A percentile compares a stretch with the other conserved stretches of the same genome.
Evolutionary conservation across 2,888 invertebrate genomes (phyloP).

Genomic region (Nomada ruficornis): DNA sequence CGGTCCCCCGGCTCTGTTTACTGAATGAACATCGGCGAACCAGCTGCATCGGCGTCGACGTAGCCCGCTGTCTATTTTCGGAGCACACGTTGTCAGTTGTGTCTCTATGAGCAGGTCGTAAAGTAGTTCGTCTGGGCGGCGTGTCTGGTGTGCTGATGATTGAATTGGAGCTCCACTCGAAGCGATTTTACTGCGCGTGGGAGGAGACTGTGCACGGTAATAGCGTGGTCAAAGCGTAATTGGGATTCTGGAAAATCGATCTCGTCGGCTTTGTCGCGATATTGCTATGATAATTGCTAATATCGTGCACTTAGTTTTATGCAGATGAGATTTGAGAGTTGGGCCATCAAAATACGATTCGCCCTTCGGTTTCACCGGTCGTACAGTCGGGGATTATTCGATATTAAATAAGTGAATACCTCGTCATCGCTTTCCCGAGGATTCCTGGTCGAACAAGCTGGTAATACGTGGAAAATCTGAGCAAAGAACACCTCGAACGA

Average conservation of each 20-base stretch:
- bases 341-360: too few relatives aligned
- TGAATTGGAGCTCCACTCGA: slow-evolving; percentile 53
- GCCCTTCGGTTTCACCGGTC: too few relatives aligned
- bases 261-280: slow-evolving; percentile 13
- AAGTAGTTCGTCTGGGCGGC: slow-evolving; percentile 43
- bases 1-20: slow-evolving; percentile 20
- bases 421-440: too few relatives aligned
- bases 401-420: too few relatives aligned
- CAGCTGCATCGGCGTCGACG: slow-evolving; percentile 31
- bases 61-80: slow-evolving; percentile 59
- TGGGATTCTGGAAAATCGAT: slow-evolving; percentile 51
- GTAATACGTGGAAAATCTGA: too few relatives aligned
- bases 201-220: slow-evolving; percentile 39
- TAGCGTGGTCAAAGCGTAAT: slow-evolving; percentile 55
- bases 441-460: too few relatives aligned
- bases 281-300: too few relatives aligned
- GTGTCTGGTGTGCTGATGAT: slow-evolving; percentile 48
- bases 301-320: not conserved
- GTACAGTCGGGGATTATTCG: too few relatives aligned
- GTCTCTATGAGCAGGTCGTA: slow-evolving; percentile 50
- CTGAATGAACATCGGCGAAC: slow-evolving; percentile 50
- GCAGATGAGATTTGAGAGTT: not conserved
- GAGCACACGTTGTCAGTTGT: slow-evolving; percentile 60
- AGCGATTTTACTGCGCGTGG: slow-evolving; percentile 35
- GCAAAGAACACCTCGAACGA: too few relatives aligned